phyloP scores from a whole-genome alignment of 2,888 invertebrate species.

The Drosophila prostipennis region DNA sequence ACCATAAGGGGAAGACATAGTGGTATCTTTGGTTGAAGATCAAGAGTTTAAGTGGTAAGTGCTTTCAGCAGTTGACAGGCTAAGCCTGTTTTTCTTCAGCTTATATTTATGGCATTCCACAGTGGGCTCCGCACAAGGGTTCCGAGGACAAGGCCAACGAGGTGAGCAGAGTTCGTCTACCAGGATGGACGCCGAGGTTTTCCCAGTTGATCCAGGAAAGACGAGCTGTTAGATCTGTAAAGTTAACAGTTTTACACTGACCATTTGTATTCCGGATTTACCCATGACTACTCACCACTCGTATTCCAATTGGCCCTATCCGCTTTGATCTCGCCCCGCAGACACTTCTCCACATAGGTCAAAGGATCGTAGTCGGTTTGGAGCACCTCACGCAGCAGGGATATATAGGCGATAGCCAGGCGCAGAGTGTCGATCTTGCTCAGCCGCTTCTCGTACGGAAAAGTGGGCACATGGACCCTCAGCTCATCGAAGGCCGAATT shows the following conservation, averaged over 20 bases:
- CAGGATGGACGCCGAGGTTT: conserved; percentile 97
- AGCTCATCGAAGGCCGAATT: conserved; percentile 99
- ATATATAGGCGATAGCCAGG: conserved; percentile 98
- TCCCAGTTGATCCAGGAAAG: conserved; percentile 99
- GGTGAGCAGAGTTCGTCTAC: conserved; percentile 92
- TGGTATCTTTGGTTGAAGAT: conserved; percentile 4
- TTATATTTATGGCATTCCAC: conserved; percentile 63
- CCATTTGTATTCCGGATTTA: neutral
- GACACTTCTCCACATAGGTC: conserved; percentile 96
- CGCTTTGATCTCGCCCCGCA: conserved; percentile 94
- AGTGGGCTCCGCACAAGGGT: conserved; percentile 83
- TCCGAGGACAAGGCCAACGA: conserved; percentile 92
- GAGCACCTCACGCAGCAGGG: conserved; percentile 94
- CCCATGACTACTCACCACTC: conserved; percentile 88
- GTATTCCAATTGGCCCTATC: conserved; percentile 98
- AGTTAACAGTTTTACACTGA: neutral
- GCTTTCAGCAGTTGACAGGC: conserved; percentile 28
- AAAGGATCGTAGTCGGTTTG: conserved; percentile 95
- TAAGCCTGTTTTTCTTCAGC: conserved; percentile 2
- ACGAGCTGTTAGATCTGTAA: conserved; percentile 96
- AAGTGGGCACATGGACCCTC: conserved; percentile 98
- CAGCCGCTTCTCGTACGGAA: conserved; percentile 98
- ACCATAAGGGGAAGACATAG: conserved; percentile 29
- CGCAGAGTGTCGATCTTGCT: conserved; percentile 99
- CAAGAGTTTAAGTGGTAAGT: neutral